These are phyloP conservation scores for Oenanthe oenanthe DNA, from an alignment of 2,113 vertebrate species.

Conservation along the genomic window DNA sequence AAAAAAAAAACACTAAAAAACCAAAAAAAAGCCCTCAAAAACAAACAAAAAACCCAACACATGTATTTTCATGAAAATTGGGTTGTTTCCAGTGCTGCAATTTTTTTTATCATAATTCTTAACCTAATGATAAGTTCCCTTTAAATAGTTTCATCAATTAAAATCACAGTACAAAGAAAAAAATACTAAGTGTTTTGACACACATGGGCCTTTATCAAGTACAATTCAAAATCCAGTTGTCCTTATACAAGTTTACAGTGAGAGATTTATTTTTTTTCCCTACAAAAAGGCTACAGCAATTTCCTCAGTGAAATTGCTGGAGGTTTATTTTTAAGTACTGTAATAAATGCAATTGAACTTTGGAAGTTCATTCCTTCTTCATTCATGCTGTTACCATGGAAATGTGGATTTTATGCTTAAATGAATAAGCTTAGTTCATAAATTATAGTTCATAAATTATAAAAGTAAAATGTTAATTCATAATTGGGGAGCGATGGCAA, in stretches of 20 bases:
- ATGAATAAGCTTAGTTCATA: slow-evolving; percentile 49
- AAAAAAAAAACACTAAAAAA: neutral
- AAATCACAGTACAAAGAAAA: neutral
- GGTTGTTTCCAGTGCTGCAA: neutral
- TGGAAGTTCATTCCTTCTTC: slow-evolving; percentile 32
- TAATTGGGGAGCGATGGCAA: neutral
- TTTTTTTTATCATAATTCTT: neutral
- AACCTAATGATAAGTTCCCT: neutral
- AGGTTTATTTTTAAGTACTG: slow-evolving; percentile 54
- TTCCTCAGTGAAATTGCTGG: slow-evolving; percentile 20
- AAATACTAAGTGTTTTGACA: neutral
- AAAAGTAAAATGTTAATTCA: slow-evolving; percentile 59
- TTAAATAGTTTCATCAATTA: neutral
- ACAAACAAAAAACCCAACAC: neutral
- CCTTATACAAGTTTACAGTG: neutral
- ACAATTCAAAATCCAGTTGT: neutral
- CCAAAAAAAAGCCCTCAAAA: no score
- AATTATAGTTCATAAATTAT: slow-evolving; percentile 60
- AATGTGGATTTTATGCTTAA: slow-evolving; percentile 62
- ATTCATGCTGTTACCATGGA: slow-evolving; percentile 68
- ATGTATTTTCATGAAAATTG: neutral
- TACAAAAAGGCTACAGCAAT: neutral
- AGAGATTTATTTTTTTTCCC: neutral
- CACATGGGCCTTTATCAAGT: neutral
- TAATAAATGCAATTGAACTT: slow-evolving; percentile 53